A percentile compares a stretch with the other conserved stretches of the same genome.
These are phyloP conservation scores for Elegia similella DNA, from an alignment of 2,888 invertebrate species.

Conservation along the genomic window DNA sequence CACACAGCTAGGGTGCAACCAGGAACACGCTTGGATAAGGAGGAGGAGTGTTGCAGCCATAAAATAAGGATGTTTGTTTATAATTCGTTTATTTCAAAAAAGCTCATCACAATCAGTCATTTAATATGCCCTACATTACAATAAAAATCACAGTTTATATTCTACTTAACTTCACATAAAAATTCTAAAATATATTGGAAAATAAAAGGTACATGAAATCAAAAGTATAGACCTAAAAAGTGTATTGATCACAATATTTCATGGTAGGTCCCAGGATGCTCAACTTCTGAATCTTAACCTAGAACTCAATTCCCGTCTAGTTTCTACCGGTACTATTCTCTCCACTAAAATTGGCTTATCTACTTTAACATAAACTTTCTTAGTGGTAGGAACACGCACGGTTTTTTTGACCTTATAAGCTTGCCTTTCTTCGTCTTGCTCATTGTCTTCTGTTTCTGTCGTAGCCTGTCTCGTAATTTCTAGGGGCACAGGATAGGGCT, in stretches of 20 bases:
- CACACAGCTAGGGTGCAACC: no score
- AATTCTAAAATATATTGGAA: not conserved
- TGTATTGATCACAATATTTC: constrained; percentile 39
- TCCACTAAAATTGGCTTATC: constrained; percentile 44
- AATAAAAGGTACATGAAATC: not conserved
- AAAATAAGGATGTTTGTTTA: no score
- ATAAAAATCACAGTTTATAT: not conserved
- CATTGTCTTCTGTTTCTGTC: constrained; percentile 36
- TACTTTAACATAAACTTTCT: constrained; percentile 43
- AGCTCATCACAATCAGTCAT: not conserved
- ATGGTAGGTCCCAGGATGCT: constrained; percentile 50
- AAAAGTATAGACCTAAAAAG: no score
- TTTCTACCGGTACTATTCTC: constrained; percentile 37
- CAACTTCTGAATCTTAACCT: constrained; percentile 41
- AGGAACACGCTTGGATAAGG: no score
- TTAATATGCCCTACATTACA: not conserved
- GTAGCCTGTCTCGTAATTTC: constrained; percentile 40
- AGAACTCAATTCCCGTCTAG: constrained; percentile 37
- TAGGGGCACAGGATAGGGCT: constrained; percentile 41
- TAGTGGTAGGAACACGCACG: constrained; percentile 32
- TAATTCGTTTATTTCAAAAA: not conserved
- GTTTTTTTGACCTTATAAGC: constrained; percentile 36
- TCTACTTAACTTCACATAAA: not conserved
- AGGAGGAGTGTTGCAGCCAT: no score
- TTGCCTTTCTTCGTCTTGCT: constrained; percentile 37